Evolutionary conservation across 2,797 vertebrate genomes (phyloP), one percentile per base, ranked within the genome.

Genomic region (Podargus strigoides): DNA sequence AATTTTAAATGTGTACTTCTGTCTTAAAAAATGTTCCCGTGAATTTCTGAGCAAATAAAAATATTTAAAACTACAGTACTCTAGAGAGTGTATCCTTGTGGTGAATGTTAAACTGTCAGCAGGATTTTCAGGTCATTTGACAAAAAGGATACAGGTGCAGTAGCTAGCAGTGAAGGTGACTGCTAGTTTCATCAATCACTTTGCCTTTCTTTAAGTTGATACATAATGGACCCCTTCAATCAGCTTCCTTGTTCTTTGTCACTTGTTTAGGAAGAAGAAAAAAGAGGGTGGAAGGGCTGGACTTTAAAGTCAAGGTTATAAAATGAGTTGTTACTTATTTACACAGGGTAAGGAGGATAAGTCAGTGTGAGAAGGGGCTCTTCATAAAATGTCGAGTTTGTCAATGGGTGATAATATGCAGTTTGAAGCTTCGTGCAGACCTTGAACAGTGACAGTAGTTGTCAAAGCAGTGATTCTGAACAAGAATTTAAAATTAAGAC

Each of bases 201-300:
- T 97, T 97, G 98, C 98, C 98, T 99, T 99, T 98, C 99, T 99
- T 99, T 99, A 99, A 99, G 99, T 99, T 99, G 98, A 99, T 99
- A 98, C 98, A 98, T 99, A 99, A 99, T 99, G 98, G 99, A 99
- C 98, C 98, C 98, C 98, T 99, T 99, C 99, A 99, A 99, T 99
- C 99, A 99, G 98, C 98, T 99, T 98, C 98, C 98, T 98, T 97
- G 97, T 98, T 98, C 98, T 98, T 98, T 98, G 98, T 99, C 99
- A 98, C 97, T 98, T 98, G 98, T 98, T 98, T 97, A 96, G 96
- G 97, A 98, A 98, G 97, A 97, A 96, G 94, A 87, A 94, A 96
- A 95, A 96, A 95, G 94, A 94, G 67, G 94, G 94, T 97, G 77
- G 89, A 97, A 97, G 94, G 97, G 85, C 96, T 97, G 82, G 94